These are phyloP conservation scores for Sebastes schlegelii DNA, from an alignment of 2,113 vertebrate genomes.

Conservation along the genomic window DNA sequence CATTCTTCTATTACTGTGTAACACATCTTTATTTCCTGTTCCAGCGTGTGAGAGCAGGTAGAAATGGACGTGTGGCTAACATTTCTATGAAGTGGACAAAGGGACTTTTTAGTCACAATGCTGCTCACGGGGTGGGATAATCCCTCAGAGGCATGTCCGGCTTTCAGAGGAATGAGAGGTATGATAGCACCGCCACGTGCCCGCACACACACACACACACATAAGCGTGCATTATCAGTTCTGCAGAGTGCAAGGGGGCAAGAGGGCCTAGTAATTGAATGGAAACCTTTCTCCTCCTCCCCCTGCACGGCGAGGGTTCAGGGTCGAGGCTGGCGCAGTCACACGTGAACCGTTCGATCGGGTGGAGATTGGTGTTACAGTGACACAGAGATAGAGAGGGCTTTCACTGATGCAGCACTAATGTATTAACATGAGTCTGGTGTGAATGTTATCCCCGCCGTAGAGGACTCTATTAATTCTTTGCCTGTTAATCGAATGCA, in stretches of 20 bases:
- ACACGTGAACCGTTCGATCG: slow-evolving; percentile 29
- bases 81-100: slow-evolving; percentile 41
- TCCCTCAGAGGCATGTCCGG: slow-evolving; percentile 48
- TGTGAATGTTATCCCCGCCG: slow-evolving; percentile 18
- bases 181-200: slow-evolving; percentile 17
- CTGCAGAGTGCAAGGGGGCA: slow-evolving; percentile 32
- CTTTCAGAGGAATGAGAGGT: slow-evolving; percentile 51
- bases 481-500: slow-evolving; percentile 46
- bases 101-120: slow-evolving; percentile 37
- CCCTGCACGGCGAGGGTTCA: slow-evolving; percentile 24
- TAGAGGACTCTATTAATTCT: slow-evolving; percentile 29
- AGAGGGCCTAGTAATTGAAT: slow-evolving; percentile 50
- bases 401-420: slow-evolving; percentile 35
- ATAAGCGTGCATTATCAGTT: slow-evolving; percentile 35
- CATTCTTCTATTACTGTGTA: not conserved
- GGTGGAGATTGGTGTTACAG: slow-evolving; percentile 21
- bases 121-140: slow-evolving; percentile 56
- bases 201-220: slow-evolving; percentile 28
- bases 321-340: slow-evolving; percentile 48
- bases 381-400: slow-evolving; percentile 21
- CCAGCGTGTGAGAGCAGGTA: not conserved
- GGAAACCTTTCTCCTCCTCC: slow-evolving; percentile 42
- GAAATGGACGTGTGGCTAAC: slow-evolving; percentile 16
- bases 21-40: not conserved
- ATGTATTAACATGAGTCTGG: slow-evolving; percentile 29